Percentiles rank a stretch among this genome's conserved stretches.
Evolutionary conservation across 2,797 vertebrate genomes (phyloP).

Genomic region (Poecilia gillii): DNA sequence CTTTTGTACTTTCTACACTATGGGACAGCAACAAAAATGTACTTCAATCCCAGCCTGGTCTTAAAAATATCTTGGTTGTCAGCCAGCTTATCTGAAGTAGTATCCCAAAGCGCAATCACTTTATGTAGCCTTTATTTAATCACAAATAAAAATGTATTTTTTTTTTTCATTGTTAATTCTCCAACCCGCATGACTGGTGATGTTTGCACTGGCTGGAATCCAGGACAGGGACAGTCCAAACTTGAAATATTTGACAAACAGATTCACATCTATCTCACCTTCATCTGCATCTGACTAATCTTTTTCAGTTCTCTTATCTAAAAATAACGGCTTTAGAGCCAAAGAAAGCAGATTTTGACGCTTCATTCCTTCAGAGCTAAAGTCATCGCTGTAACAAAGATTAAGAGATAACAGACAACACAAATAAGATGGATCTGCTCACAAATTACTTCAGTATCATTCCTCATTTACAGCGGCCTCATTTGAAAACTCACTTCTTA

Average conservation of each 20-base stretch:
- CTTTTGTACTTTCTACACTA: slow-evolving; percentile 69
- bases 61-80: slow-evolving; percentile 65
- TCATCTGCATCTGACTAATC: slow-evolving; percentile 34
- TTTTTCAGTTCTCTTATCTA: slow-evolving; percentile 35
- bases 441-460: slow-evolving; percentile 8
- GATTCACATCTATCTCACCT: slow-evolving; percentile 46
- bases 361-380: background rate
- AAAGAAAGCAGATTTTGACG: background rate
- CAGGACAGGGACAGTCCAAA: slow-evolving; percentile 52
- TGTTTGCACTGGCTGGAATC: slow-evolving; percentile 58
- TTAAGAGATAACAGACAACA: slow-evolving; percentile 28
- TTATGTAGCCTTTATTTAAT: slow-evolving; percentile 61
- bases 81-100: slow-evolving; percentile 76
- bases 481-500: background rate
- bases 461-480: background rate
- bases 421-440: slow-evolving; percentile 5
- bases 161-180: slow-evolving; percentile 67
- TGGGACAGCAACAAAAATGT: slow-evolving; percentile 49
- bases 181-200: slow-evolving; percentile 54
- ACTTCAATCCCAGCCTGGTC: slow-evolving; percentile 59
- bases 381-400: background rate
- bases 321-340: background rate
- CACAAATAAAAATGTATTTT: slow-evolving; percentile 71
- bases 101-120: slow-evolving; percentile 65
- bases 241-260: slow-evolving; percentile 54